Conservation (phyloP, 2,888 invertebrate species). For the Anorthoa munda region DNA sequence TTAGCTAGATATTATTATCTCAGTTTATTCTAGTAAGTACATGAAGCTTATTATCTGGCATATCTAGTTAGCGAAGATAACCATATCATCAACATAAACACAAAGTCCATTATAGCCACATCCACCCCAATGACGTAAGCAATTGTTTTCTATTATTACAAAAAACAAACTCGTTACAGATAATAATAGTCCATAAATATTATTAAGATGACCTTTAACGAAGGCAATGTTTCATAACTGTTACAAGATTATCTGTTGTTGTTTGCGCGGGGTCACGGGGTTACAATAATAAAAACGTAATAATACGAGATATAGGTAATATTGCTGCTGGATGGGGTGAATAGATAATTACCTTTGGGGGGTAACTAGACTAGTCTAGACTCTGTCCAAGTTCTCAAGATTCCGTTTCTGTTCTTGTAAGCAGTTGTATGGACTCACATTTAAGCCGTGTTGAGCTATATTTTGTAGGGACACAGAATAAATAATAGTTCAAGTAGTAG, state of each 20-base stretch:
- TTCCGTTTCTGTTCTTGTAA: neutral
- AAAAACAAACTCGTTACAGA: constrained; percentile 68
- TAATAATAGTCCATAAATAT: constrained; percentile 61
- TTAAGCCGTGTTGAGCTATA: too few relatives aligned
- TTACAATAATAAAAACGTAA: constrained; percentile 69
- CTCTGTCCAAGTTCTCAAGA: neutral
- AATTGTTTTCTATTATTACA: constrained; percentile 55
- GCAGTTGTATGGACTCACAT: too few relatives aligned
- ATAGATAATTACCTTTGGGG: neutral
- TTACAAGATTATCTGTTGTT: constrained; percentile 70
- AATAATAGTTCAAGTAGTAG: too few relatives aligned
- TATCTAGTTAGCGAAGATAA: neutral
- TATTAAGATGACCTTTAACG: constrained; percentile 63
- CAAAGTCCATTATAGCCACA: neutral
- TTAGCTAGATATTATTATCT: too few relatives aligned
- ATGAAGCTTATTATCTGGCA: neutral
- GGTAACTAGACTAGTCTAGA: neutral
- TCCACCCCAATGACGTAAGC: constrained; percentile 45
- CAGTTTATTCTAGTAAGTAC: neutral
- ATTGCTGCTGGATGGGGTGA: constrained; percentile 10
- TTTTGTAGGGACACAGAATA: too few relatives aligned
- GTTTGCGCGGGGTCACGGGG: constrained; percentile 67
- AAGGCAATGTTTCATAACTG: constrained; percentile 67
- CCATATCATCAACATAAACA: neutral
- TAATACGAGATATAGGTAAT: constrained; percentile 39